These are phyloP conservation scores for Theretra japonica DNA, from an alignment of 2,888 invertebrate genomes.

Conservation along the genomic window DNA sequence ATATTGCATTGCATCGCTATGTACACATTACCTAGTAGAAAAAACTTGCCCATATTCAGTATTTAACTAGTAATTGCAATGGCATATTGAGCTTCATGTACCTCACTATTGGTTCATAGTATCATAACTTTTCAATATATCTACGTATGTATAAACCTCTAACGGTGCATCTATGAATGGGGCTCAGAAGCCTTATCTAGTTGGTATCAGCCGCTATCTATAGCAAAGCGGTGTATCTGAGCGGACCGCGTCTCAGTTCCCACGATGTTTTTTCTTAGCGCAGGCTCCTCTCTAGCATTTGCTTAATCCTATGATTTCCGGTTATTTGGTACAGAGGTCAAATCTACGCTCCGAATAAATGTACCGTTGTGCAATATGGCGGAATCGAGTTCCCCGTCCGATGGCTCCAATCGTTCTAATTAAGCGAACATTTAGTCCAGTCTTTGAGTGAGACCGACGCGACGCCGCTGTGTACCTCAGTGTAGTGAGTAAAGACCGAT, in stretches of 20 bases:
- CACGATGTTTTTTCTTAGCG: background rate
- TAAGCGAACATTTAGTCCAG: slow-evolving; percentile 1
- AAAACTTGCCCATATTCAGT: no score
- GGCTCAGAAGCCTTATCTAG: no score
- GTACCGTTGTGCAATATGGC: background rate
- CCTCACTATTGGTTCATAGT: no score
- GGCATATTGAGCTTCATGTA: no score
- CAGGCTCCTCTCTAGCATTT: background rate
- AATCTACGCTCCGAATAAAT: no score
- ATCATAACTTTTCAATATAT: no score
- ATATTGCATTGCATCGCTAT: background rate
- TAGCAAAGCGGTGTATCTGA: slow-evolving; percentile 3
- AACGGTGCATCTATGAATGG: no score
- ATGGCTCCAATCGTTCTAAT: background rate
- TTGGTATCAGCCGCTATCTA: background rate
- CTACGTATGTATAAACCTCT: no score
- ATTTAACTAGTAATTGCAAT: no score
- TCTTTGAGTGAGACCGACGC: slow-evolving; percentile 22
- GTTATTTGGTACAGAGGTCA: background rate
- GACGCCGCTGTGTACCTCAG: slow-evolving; percentile 44
- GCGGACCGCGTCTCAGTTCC: background rate
- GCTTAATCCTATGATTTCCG: background rate
- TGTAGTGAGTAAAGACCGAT: slow-evolving; percentile 57
- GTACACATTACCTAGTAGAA: background rate
- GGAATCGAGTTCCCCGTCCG: background rate